These are phyloP conservation scores for Mechanitis mazaeus DNA, from an alignment of 2,888 invertebrate species.

Conservation along the genomic window DNA sequence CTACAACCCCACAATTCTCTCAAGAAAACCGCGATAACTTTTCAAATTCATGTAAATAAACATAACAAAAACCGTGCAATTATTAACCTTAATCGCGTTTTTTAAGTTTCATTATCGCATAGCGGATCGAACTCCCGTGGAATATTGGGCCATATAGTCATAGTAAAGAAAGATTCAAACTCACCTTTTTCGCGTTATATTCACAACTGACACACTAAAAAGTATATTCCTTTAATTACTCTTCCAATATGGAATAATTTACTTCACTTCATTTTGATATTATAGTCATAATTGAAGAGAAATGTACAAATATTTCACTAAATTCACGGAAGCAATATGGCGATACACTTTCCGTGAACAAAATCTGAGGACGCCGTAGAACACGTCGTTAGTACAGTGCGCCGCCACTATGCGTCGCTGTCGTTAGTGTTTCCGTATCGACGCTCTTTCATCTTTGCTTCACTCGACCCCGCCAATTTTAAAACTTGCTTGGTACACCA, in stretches of 20 bases:
- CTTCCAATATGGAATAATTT: constrained; percentile 53
- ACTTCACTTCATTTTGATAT: constrained; percentile 68
- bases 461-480: constrained; percentile 31
- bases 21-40: constrained; percentile 74
- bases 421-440: constrained; percentile 62
- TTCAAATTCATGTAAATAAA: constrained; percentile 78
- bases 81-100: constrained; percentile 78
- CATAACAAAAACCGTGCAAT: constrained; percentile 78
- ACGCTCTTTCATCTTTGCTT: constrained; percentile 40
- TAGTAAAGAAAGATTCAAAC: constrained; percentile 72
- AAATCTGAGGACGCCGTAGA: constrained; percentile 76
- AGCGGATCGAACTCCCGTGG: constrained; percentile 78
- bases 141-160: constrained; percentile 79
- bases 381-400: constrained; percentile 74
- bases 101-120: constrained; percentile 79
- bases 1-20: constrained; percentile 49
- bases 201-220: constrained; percentile 47
- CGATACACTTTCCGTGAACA: constrained; percentile 75
- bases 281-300: constrained; percentile 73
- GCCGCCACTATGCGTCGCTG: constrained; percentile 62
- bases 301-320: constrained; percentile 69
- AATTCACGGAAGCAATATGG: constrained; percentile 77
- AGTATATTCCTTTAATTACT: constrained; percentile 51
- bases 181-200: constrained; percentile 66
- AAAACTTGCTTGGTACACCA: constrained; percentile 13